Conservation (phyloP, 2,113 vertebrate genomes). For the Pseudonaja textilis region DNA sequence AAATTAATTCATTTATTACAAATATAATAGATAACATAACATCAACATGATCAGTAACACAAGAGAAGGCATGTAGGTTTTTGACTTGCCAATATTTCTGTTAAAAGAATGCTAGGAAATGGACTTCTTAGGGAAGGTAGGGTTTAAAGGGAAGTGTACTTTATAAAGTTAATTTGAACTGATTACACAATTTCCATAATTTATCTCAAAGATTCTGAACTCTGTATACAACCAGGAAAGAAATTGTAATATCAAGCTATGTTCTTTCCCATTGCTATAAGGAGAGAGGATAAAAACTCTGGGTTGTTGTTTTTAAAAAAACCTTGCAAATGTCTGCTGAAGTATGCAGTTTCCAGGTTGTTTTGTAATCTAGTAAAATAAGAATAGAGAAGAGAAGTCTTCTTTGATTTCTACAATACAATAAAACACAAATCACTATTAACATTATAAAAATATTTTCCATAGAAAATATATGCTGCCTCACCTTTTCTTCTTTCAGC, state of each 20-base stretch:
- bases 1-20: not conserved
- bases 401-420: not conserved
- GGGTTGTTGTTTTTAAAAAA: not conserved
- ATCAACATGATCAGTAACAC: no score
- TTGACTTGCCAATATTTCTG: not conserved
- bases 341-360: not conserved
- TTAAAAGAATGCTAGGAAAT: not conserved
- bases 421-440: not conserved
- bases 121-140: not conserved
- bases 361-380: not conserved
- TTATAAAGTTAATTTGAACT: not conserved
- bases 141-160: not conserved
- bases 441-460: not conserved
- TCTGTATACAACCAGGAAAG: not conserved
- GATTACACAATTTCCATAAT: not conserved
- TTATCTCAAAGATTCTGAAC: not conserved
- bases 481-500: slow-evolving; percentile 90
- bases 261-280: not conserved
- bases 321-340: not conserved
- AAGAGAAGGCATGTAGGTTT: not conserved
- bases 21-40: not conserved
- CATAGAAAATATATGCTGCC: not conserved
- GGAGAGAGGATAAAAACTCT: not conserved
- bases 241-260: not conserved
- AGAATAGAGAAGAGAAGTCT: not conserved